Percentiles rank a stretch among this genome's conserved stretches.
phyloP scores from a whole-genome alignment of 2,888 invertebrate species.

The Acheta domesticus region DNA sequence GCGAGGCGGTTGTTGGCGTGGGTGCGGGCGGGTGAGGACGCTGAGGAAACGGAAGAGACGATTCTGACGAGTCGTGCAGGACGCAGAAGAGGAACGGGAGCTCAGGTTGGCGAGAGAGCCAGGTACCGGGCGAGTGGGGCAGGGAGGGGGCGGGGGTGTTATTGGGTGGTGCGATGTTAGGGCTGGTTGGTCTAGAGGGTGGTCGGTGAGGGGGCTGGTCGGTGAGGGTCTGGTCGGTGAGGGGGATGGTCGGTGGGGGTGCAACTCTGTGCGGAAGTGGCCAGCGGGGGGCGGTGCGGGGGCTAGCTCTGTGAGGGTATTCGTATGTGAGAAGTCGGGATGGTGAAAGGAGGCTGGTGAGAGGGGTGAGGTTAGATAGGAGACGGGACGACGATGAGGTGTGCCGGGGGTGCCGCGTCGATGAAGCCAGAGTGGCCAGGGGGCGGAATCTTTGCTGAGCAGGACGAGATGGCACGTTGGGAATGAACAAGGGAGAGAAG shows the following conservation, averaged over 20 bases:
- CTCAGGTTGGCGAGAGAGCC: not conserved
- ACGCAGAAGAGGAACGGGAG: not conserved
- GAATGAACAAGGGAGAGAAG: too few relatives aligned
- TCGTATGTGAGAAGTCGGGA: too few relatives aligned
- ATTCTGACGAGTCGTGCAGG: not conserved
- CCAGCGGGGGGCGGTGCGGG: not conserved
- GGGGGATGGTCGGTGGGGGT: too few relatives aligned
- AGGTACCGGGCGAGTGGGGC: not conserved
- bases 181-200: not conserved
- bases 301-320: too few relatives aligned
- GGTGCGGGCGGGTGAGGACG: not conserved
- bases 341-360: too few relatives aligned
- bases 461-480: too few relatives aligned
- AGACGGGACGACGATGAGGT: too few relatives aligned
- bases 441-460: too few relatives aligned
- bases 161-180: not conserved
- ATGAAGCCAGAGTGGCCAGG: too few relatives aligned
- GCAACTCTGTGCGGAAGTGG: too few relatives aligned
- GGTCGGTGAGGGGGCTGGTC: not conserved
- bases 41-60: not conserved
- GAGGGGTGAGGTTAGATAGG: too few relatives aligned
- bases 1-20: not conserved
- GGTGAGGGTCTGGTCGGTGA: not conserved
- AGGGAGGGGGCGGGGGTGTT: not conserved
- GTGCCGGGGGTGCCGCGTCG: too few relatives aligned